Percentiles rank a stretch among this genome's conserved stretches.
These are phyloP conservation scores for Agrotis ipsilon DNA, from an alignment of 2,888 invertebrate species.

Conservation along the genomic window DNA sequence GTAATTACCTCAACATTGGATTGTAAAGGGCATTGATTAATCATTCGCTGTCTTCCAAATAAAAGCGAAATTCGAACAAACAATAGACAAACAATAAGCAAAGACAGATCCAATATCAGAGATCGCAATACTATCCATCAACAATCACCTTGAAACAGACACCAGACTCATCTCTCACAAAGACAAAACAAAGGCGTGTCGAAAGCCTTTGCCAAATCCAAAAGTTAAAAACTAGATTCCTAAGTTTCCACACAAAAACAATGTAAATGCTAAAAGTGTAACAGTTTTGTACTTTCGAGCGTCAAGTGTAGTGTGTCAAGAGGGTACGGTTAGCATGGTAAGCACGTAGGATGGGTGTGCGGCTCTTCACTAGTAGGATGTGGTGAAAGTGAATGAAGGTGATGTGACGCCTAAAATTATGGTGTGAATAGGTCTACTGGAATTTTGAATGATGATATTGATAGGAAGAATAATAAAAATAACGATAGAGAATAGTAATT, in stretches of 20 bases:
- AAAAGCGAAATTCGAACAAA: not conserved
- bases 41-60: not conserved
- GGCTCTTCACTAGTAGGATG: slow-evolving; percentile 61
- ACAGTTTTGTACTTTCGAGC: slow-evolving; percentile 77
- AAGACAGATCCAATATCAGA: slow-evolving; percentile 9
- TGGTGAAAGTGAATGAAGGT: slow-evolving; percentile 77
- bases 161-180: slow-evolving; percentile 30
- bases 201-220: slow-evolving; percentile 39
- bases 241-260: slow-evolving; percentile 48
- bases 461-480: not conserved
- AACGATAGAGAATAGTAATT: not conserved
- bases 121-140: slow-evolving; percentile 13
- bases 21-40: not conserved
- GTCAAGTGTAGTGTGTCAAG: slow-evolving; percentile 82
- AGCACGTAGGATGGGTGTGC: slow-evolving; percentile 77
- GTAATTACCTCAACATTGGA: not conserved
- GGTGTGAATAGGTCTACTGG: slow-evolving; percentile 25
- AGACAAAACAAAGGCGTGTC: slow-evolving; percentile 42
- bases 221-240: slow-evolving; percentile 38
- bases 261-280: slow-evolving; percentile 58
- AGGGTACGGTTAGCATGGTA: slow-evolving; percentile 78
- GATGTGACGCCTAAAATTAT: slow-evolving; percentile 37
- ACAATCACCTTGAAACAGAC: slow-evolving; percentile 27
- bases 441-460: slow-evolving; percentile 13
- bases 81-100: slow-evolving; percentile 1